Percentiles rank a stretch among this genome's conserved stretches.
These are phyloP conservation scores for Altica lythri DNA, from an alignment of 2,888 invertebrate species.

Conservation along the genomic window DNA sequence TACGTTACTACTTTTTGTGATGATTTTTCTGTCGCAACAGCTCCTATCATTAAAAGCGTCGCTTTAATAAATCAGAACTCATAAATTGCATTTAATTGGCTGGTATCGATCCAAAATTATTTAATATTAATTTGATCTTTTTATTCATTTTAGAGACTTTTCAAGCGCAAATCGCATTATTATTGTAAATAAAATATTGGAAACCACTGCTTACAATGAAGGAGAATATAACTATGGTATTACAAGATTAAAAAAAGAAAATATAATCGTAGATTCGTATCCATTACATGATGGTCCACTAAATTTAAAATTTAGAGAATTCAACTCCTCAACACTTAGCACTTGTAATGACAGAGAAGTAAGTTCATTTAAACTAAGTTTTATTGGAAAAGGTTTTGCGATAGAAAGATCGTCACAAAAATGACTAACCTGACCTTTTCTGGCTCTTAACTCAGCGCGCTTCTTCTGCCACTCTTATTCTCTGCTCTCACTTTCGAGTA, in stretches of 20 bases:
- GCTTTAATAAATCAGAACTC: too few relatives aligned
- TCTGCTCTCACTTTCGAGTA: too few relatives aligned
- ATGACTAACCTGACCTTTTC: too few relatives aligned
- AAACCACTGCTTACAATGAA: conserved; percentile 45
- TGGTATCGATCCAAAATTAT: not conserved
- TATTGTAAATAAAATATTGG: conserved; percentile 48
- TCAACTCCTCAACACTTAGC: not conserved
- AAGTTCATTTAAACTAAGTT: too few relatives aligned
- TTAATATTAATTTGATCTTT: not conserved
- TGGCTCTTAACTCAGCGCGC: too few relatives aligned
- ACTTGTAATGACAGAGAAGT: conserved; percentile 13
- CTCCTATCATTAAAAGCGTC: too few relatives aligned
- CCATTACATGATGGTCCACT: conserved; percentile 53
- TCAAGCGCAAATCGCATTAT: conserved; percentile 46
- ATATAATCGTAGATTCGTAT: conserved; percentile 47
- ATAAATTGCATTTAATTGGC: too few relatives aligned
- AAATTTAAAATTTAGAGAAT: conserved; percentile 1
- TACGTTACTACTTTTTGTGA: too few relatives aligned
- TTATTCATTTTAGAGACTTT: conserved; percentile 1
- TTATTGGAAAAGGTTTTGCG: too few relatives aligned
- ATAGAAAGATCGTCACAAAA: too few relatives aligned
- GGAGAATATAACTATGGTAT: conserved; percentile 46
- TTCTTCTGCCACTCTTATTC: too few relatives aligned
- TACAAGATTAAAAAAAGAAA: conserved; percentile 42
- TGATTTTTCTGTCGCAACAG: too few relatives aligned